Percentiles rank a stretch among this genome's conserved stretches.
Evolutionary conservation across 2,888 invertebrate genomes (phyloP).

Genomic region (Diarsia mendica): DNA sequence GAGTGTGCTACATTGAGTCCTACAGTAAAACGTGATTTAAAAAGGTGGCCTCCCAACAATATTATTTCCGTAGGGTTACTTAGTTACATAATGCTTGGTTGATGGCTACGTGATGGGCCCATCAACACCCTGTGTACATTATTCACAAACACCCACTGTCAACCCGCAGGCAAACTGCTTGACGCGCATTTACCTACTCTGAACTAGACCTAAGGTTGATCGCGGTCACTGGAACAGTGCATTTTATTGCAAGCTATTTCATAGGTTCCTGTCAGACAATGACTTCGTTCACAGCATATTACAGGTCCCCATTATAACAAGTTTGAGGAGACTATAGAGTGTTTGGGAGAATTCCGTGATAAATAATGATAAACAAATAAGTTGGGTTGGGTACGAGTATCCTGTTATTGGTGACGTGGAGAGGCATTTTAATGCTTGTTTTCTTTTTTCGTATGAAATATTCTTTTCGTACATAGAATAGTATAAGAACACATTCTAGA

Average conservation of each 20-base stretch:
- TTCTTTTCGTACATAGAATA: neutral
- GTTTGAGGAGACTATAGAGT: neutral
- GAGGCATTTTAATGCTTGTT: neutral
- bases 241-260: constrained; percentile 29
- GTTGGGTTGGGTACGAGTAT: too few relatives aligned
- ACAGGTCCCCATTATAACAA: neutral
- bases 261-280: neutral
- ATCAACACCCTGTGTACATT: too few relatives aligned
- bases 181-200: too few relatives aligned
- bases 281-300: neutral
- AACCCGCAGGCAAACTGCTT: too few relatives aligned
- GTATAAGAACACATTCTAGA: too few relatives aligned
- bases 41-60: too few relatives aligned
- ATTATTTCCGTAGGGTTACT: too few relatives aligned
- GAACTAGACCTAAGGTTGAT: neutral
- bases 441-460: neutral
- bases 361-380: neutral
- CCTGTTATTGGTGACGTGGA: neutral
- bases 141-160: too few relatives aligned
- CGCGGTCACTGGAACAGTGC: neutral
- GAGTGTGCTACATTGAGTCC: too few relatives aligned
- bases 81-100: too few relatives aligned
- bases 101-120: too few relatives aligned
- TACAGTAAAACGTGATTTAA: too few relatives aligned
- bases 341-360: neutral